Conservation (phyloP, 2,888 invertebrate species). For the Rhingia rostrata region DNA sequence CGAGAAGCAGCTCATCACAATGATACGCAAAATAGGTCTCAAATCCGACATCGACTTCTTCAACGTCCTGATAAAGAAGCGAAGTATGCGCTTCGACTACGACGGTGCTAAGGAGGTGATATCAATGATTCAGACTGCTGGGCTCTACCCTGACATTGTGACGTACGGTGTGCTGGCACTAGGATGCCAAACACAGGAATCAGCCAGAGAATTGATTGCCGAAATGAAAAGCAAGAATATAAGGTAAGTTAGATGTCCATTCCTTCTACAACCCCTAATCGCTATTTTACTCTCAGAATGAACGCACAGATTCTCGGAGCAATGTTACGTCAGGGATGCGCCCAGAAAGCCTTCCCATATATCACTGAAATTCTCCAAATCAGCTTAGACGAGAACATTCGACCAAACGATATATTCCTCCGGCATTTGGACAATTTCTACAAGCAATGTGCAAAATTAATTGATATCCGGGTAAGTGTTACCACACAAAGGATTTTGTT, state of each 20-base stretch:
- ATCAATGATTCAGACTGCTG: slow-evolving; percentile 84
- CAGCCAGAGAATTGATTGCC: slow-evolving; percentile 86
- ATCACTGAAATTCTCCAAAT: slow-evolving; percentile 88
- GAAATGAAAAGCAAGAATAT: slow-evolving; percentile 88
- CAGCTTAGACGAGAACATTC: slow-evolving; percentile 85
- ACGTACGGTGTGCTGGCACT: slow-evolving; percentile 94
- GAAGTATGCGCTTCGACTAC: slow-evolving; percentile 88
- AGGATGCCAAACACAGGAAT: slow-evolving; percentile 87
- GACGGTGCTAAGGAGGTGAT: slow-evolving; percentile 87
- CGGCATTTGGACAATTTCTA: slow-evolving; percentile 86
- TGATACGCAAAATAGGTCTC: slow-evolving; percentile 85
- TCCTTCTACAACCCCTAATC: not conserved
- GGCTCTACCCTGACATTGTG: slow-evolving; percentile 88
- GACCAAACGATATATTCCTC: slow-evolving; percentile 86
- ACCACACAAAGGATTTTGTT: not conserved
- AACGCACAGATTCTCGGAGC: slow-evolving; percentile 90
- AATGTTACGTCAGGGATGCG: slow-evolving; percentile 87
- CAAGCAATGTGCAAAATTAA: slow-evolving; percentile 84
- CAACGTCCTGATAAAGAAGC: slow-evolving; percentile 92
- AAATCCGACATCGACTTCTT: slow-evolving; percentile 91
- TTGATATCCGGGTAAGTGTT: slow-evolving; percentile 84
- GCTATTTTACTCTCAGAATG: slow-evolving; percentile 83
- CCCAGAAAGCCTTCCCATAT: slow-evolving; percentile 86
- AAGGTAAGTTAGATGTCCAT: slow-evolving; percentile 83
- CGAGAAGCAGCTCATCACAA: slow-evolving; percentile 87